Evolutionary conservation across 2,888 invertebrate species (phyloP), one percentile per base, ranked within the genome.

Genomic region (Drosophila yooni): DNA sequence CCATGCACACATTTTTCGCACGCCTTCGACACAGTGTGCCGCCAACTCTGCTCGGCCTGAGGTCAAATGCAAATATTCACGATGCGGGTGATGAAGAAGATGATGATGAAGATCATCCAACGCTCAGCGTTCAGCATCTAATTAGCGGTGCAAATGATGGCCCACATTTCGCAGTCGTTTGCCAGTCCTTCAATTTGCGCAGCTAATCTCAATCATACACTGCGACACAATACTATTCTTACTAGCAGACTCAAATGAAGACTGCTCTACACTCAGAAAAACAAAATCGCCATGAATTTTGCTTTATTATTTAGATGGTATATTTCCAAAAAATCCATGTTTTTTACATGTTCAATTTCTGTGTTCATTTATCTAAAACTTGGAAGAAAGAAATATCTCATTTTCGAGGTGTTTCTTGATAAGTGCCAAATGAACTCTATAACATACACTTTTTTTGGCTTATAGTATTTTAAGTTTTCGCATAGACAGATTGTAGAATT

Each of bases 11-110:
- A 53, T 43, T 57, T 53, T 48, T 53, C 43, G 52, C 43, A 21
- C 11, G 25, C n/a, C 62, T 7, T 13, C n/a, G 46, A 10, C 34
- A 83, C 82, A 85, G 70, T 83, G 83, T 86, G 83, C 82, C 15
- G 36, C 46, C 34, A 36, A 29, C 56, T 57, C 25, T 33, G 59
- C n/a, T 40, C 57, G 29, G n/a, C 33, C 15, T 63, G 88, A 83
- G 83, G 83, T 83, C 57, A 88, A 81, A 86, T 86, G 84, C 89
- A 68, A 78, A 83, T 78, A 53, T 54, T 51, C 38, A 60, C 69
- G 66, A 67, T 87, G 89, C 82, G 87, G 84, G 84, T 67, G 85
- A 67, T 52, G 56, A 33, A 21, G 46, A 46, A 25, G 54, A 56
- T 0, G 25, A 21, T 15, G 10, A 21, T 43, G 21, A 29, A 56